Evolutionary conservation across 2,888 invertebrate genomes (phyloP).

Genomic region (Mythimna lalbum): DNA sequence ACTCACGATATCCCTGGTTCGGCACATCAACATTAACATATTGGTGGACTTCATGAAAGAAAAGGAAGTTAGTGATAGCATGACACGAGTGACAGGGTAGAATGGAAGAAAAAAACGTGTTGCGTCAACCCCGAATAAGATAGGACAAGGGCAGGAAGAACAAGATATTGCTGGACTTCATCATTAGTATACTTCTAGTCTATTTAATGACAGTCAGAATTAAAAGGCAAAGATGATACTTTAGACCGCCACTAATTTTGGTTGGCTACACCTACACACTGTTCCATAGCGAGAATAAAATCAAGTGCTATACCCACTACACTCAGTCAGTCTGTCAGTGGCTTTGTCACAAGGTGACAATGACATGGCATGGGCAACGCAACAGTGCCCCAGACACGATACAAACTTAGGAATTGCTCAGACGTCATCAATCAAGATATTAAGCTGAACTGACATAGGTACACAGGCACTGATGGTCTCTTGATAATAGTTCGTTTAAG

Average conservation of each 20-base stretch:
- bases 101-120: too few relatives aligned
- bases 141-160: too few relatives aligned
- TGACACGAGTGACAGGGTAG: too few relatives aligned
- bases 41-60: background rate
- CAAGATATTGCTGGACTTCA: background rate
- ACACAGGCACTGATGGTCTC: background rate
- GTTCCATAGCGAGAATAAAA: background rate
- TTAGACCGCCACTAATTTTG: background rate
- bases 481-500: background rate
- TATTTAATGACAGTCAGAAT: too few relatives aligned
- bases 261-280: background rate
- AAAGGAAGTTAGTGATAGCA: too few relatives aligned
- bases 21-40: background rate
- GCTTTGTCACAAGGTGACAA: too few relatives aligned
- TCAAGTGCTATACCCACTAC: background rate
- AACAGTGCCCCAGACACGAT: background rate
- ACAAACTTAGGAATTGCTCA: background rate
- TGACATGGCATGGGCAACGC: too few relatives aligned
- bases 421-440: background rate
- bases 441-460: constrained; percentile 6
- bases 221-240: too few relatives aligned
- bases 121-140: too few relatives aligned
- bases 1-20: too few relatives aligned
- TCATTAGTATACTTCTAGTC: too few relatives aligned
- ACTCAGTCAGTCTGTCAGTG: background rate